A percentile compares a stretch with the other conserved stretches of the same genome.
These are phyloP conservation scores for Takifugu bimaculatus DNA, from an alignment of 2,113 vertebrate genomes.

Conservation along the genomic window DNA sequence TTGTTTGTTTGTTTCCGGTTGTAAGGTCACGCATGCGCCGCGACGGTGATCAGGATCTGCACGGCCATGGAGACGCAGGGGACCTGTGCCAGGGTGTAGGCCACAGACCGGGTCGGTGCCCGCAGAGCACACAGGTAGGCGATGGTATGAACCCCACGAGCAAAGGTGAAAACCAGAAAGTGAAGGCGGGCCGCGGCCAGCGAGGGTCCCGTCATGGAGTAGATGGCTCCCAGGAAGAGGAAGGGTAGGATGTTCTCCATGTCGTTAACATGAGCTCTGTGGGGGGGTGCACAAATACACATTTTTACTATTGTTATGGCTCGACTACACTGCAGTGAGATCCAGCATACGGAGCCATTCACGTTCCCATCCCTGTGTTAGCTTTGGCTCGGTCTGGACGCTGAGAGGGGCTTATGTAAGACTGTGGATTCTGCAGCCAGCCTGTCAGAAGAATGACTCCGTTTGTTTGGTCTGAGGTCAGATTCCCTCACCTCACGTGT, in stretches of 20 bases:
- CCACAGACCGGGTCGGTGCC: slow-evolving; percentile 83
- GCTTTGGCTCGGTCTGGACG: background rate
- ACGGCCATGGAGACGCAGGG: slow-evolving; percentile 91
- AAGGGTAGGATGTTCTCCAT: slow-evolving; percentile 96
- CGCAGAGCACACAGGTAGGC: slow-evolving; percentile 83
- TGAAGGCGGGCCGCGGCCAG: slow-evolving; percentile 80
- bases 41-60: slow-evolving; percentile 80
- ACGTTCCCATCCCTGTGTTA: background rate
- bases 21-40: slow-evolving; percentile 62
- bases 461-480: background rate
- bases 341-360: background rate
- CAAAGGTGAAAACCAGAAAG: slow-evolving; percentile 83
- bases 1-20: background rate
- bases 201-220: slow-evolving; percentile 82
- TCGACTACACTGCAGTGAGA: background rate
- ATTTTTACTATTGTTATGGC: background rate
- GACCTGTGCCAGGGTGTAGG: slow-evolving; percentile 84
- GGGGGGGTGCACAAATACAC: background rate
- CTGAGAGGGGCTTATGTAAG: background rate
- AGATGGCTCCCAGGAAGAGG: slow-evolving; percentile 89
- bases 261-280: slow-evolving; percentile 88
- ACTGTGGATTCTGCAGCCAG: background rate
- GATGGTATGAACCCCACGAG: slow-evolving; percentile 79
- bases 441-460: background rate
- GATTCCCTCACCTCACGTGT: too few species aligned